Base-by-base conservation (phyloP, 2,797 vertebrate species). In the Mormyrops boulengeri region DNA sequence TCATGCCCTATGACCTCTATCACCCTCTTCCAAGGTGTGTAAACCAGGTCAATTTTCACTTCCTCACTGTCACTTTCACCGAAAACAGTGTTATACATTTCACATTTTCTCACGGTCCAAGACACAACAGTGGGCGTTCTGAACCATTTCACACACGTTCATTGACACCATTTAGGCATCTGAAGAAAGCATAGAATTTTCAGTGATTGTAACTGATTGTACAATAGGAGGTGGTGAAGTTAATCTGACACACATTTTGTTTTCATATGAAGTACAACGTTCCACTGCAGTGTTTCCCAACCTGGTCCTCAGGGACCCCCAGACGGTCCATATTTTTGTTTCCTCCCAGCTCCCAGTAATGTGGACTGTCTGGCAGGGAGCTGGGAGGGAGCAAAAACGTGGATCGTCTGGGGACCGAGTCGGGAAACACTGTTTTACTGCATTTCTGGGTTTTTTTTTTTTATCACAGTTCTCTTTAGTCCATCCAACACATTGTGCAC, bases 1-100 rank as follows among this genome's bases (percentile, higher is more conserved):
- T 99, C 92, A 98, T 99, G 98, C 98, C 98, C 1, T 99, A 99
- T 94, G 98, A 99, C 96, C 97, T 98, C 94, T 99, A 98, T 96
- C 98, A 99, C 92, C 98, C 98, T 30, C 96, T 99, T 94, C 98
- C 98, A 93, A 96, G 98, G 98, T 99, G 97, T 26, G 97, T 96
- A n/a, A 41, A 22, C 17, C 53, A 60, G 14, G 6, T 87, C 34
- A 17, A 57, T 62, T 88, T n/a, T 89, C 91, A 85, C 90, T 89
- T 88, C 85, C 87, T 90, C 77, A 44, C 44, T 49, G n/a, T 84
- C 80, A 82, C 47, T 38, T 41, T 14, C 69, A 41, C 34, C 0
- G 0, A 77, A 5, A 77, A 7, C 14, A 19, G 69, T 77, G 7
- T 44, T 17, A 14, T 2, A 47, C 77, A 41, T 77, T 77, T 77